These are phyloP conservation scores for Bettongia penicillata DNA, from an alignment of 2,113 vertebrate species.

Conservation along the genomic window DNA sequence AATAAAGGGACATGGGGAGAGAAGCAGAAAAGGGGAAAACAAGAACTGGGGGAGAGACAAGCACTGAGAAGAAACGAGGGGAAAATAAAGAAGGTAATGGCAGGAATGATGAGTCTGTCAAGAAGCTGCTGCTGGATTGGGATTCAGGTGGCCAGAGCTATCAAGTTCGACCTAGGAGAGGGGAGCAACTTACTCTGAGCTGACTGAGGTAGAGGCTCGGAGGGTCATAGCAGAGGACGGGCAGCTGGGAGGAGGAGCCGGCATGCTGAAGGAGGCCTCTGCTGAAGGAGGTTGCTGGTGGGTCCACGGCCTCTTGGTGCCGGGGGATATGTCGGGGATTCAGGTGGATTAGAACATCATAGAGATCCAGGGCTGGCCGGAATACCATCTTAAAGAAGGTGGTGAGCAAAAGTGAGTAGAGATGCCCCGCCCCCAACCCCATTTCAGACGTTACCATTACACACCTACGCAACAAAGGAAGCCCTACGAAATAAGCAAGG, in stretches of 20 bases:
- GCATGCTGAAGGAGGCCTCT: constrained; percentile 83
- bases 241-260: constrained; percentile 77
- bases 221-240: constrained; percentile 94
- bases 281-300: constrained; percentile 80
- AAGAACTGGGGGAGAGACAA: not conserved
- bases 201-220: constrained; percentile 91
- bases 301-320: constrained; percentile 89
- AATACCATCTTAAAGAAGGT: constrained; percentile 87
- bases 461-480: not conserved
- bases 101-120: not conserved
- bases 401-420: not conserved
- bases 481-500: not conserved
- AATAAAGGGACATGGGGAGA: not conserved
- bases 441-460: not conserved
- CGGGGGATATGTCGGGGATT: constrained; percentile 91
- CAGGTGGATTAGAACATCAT: constrained; percentile 93
- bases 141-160: not conserved
- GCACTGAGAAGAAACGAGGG: not conserved
- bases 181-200: constrained; percentile 87
- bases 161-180: not conserved
- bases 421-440: not conserved
- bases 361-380: constrained; percentile 93
- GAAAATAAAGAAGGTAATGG: not conserved
- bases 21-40: not conserved
- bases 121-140: not conserved